Base-by-base conservation (phyloP, 2,113 vertebrate genomes). In the Otolemur garnettii region DNA sequence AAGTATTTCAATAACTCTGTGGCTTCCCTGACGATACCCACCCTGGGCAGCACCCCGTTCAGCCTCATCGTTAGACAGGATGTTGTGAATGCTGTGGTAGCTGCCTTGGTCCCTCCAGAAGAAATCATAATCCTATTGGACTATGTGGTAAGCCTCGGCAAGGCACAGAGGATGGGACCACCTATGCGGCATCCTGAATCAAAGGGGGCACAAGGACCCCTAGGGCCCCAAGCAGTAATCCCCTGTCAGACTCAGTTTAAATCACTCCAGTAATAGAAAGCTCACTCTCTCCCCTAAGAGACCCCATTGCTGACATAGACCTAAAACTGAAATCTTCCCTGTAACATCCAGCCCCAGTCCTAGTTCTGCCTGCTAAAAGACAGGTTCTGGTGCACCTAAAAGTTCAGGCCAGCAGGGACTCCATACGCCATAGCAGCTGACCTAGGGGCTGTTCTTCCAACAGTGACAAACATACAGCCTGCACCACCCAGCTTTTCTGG, bases 11-110 rank as follows among this genome's bases (percentile, higher is more conserved):
- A 81, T 24, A 30, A 74, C 60, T 92, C 94, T 19, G 42, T 2
- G 1, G 17, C 18, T 14, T 35, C 95, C 18, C 77, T 94, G 92
- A 81, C 15, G 0, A 13, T 75, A 9, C 95, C 94, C 35, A 0
- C 7, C 30, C 17, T 64, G n/a, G 7, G 28, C 2, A 4, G 7
- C 0, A 5, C 26, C 57, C 80, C 71, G 4, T 93, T 97, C 87
- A 96, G 62, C 84, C 45, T 98, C n/a, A 15, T 69, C 0, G 0
- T 97, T 35, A 93, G 94, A 53, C 87, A 96, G 50, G 94, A 98
- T 0, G 66, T 97, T 57, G 57, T 93, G 66, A 90, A 83, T 3
- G 68, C 80, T 0, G 24, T 22, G 0, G 4, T 97, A 7, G 92
- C 26, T 3, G 18, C 35, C 50, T 15, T 95, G 42, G 26, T 97